phyloP scores from a whole-genome alignment of 2,113 vertebrate genomes.

The Amazona vittata region DNA sequence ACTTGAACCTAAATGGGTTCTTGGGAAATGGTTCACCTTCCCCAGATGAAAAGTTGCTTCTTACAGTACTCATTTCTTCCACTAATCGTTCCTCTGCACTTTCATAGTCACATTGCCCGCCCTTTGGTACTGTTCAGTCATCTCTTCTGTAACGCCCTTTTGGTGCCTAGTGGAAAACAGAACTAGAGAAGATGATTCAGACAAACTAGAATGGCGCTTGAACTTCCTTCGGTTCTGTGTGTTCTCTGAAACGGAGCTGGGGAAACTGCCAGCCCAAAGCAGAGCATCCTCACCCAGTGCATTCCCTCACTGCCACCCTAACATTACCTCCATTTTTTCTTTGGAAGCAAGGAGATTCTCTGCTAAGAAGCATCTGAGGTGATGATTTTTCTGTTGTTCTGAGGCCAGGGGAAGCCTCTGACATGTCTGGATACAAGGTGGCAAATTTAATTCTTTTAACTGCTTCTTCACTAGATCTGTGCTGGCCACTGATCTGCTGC shows the following conservation, averaged over 20 bases:
- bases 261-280: neutral
- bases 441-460: neutral
- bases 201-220: neutral
- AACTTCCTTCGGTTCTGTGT: neutral
- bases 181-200: neutral
- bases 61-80: neutral
- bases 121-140: neutral
- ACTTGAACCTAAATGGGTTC: neutral
- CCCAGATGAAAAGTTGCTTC: neutral
- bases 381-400: neutral
- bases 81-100: neutral
- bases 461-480: neutral
- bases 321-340: fast-evolving
- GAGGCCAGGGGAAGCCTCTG: neutral
- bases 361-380: neutral
- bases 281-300: neutral
- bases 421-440: neutral
- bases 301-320: neutral
- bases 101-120: fast-evolving
- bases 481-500: neutral
- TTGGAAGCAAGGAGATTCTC: neutral
- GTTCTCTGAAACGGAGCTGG: neutral
- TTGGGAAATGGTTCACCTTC: neutral
- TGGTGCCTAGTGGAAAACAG: neutral
- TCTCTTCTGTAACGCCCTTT: neutral